phyloP scores from a whole-genome alignment of 2,797 vertebrate species.

The Okamejei kenojei region DNA sequence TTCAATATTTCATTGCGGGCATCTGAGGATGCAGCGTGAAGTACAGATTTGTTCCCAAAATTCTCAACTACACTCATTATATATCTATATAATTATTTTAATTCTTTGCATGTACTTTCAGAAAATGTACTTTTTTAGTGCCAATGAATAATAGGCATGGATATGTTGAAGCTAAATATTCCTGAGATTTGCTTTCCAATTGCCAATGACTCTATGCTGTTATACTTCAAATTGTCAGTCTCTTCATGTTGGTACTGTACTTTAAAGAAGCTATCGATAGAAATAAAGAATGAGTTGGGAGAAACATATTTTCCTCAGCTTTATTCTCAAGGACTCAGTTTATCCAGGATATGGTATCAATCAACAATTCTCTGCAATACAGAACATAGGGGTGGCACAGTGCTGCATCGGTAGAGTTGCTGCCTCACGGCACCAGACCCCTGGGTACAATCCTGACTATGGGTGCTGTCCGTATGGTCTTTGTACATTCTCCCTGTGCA shows the following conservation, averaged over 20 bases:
- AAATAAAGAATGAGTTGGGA: background rate
- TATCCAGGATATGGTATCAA: no score
- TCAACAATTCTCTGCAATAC: background rate
- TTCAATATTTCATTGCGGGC: background rate
- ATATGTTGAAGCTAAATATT: background rate
- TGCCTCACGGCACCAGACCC: no score
- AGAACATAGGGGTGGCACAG: no score
- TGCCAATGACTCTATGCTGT: background rate
- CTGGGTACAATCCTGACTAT: no score
- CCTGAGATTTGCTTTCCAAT: background rate
- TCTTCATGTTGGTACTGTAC: background rate
- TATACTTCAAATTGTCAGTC: background rate
- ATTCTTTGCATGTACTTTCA: background rate
- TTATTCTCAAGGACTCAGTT: no score
- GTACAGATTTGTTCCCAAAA: background rate
- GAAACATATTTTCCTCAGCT: background rate
- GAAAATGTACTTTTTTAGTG: no score
- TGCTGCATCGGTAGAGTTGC: no score
- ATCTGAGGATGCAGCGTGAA: background rate
- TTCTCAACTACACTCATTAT: background rate
- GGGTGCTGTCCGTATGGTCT: no score
- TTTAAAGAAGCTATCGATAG: background rate
- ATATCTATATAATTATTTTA: background rate
- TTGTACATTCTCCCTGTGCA: no score
- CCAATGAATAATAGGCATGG: no score